Conservation (phyloP, 2,113 vertebrate genomes). For the Pteronura brasiliensis region DNA sequence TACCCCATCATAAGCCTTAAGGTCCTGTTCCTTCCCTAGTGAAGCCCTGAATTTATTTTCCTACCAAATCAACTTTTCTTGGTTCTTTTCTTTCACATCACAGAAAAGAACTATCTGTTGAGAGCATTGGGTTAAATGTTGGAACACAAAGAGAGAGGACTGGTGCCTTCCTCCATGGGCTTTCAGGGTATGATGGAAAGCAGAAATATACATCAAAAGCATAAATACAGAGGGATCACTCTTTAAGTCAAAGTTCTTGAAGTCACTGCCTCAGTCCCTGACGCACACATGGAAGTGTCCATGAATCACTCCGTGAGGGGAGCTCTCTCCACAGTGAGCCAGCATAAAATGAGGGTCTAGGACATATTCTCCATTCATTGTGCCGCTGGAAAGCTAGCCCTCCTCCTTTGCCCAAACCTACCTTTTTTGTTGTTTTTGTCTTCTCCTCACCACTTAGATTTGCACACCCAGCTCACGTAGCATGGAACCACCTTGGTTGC, state of each 20-base stretch:
- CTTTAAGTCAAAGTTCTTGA: not conserved
- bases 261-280: not conserved
- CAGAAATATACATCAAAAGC: not conserved
- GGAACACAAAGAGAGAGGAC: not conserved
- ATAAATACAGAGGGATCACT: not conserved
- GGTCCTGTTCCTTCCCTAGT: not conserved
- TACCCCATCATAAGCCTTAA: not conserved
- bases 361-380: accelerated
- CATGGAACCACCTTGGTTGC: not conserved
- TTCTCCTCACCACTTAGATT: not conserved
- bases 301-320: not conserved
- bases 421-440: not conserved
- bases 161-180: not conserved
- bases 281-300: too few relatives aligned
- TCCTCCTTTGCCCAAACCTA: not conserved
- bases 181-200: not conserved
- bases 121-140: not conserved
- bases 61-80: not conserved
- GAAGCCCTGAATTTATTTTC: not conserved
- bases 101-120: not conserved
- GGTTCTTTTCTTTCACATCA: not conserved
- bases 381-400: not conserved
- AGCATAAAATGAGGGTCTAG: not conserved
- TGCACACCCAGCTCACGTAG: not conserved
- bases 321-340: not conserved